A percentile compares a stretch with the other conserved stretches of the same genome.
phyloP scores from a whole-genome alignment of 2,113 vertebrate genomes.

The Cochlearius cochlearius region DNA sequence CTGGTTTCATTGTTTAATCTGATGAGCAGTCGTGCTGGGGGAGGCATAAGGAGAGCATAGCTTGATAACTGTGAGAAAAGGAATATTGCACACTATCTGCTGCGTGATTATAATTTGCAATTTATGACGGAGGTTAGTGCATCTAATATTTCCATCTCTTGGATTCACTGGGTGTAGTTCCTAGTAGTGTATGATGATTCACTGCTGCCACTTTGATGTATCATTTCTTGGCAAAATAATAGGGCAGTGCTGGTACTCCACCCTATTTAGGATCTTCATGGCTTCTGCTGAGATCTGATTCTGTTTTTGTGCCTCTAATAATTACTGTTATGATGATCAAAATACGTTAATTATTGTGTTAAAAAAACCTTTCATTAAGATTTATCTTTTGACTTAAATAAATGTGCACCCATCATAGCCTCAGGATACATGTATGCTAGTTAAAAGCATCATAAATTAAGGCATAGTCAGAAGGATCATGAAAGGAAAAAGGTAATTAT shows the following conservation, averaged over 20 bases:
- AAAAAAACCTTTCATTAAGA: constrained; percentile 39
- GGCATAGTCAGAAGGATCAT: constrained; percentile 16
- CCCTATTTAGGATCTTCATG: constrained; percentile 19
- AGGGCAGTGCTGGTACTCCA: constrained; percentile 7
- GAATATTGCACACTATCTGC: neutral
- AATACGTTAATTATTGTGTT: constrained; percentile 51
- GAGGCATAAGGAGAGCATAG: neutral
- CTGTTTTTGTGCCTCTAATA: constrained; percentile 39
- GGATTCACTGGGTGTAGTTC: constrained; percentile 25
- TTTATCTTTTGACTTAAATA: constrained; percentile 60
- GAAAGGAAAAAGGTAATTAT: constrained; percentile 51
- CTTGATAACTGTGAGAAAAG: neutral
- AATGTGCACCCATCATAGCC: constrained; percentile 27
- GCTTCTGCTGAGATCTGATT: constrained; percentile 34
- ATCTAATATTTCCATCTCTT: constrained; percentile 14
- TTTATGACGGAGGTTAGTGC: neutral
- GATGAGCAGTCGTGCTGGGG: neutral
- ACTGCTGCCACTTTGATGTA: constrained; percentile 39
- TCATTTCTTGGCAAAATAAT: constrained; percentile 50
- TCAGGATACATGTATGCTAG: constrained; percentile 18
- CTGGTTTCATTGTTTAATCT: neutral
- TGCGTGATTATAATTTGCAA: neutral
- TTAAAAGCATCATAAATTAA: constrained; percentile 51
- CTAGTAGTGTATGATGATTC: constrained; percentile 28
- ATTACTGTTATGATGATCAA: constrained; percentile 49